phyloP scores from a whole-genome alignment of 2,113 vertebrate genomes.

The Phrynosoma platyrhinos region DNA sequence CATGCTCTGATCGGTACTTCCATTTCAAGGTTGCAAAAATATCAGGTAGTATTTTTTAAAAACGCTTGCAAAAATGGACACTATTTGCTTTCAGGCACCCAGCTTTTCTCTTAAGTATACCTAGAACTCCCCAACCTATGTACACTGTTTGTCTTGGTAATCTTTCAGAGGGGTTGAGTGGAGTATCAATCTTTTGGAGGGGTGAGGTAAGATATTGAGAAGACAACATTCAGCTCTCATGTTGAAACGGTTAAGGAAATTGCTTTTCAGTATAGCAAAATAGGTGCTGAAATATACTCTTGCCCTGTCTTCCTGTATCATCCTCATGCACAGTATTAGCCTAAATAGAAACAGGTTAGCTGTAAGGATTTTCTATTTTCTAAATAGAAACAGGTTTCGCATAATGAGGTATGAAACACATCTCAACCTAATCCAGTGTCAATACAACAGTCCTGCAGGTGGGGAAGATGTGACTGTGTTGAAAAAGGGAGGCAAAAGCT shows the following conservation, averaged over 20 bases:
- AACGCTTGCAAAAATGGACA: rapidly evolving
- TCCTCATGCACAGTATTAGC: neutral
- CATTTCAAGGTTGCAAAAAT: rapidly evolving
- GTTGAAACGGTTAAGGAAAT: neutral
- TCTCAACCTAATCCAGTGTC: neutral
- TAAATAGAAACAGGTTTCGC: neutral
- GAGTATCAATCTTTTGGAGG: neutral
- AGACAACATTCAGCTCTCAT: neutral
- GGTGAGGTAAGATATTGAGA: neutral
- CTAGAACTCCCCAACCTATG: rapidly evolving
- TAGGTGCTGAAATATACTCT: too few species aligned
- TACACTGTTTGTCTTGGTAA: rapidly evolving
- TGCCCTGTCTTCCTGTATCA: too few species aligned
- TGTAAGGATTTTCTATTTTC: too few species aligned
- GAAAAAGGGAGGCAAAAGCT: neutral
- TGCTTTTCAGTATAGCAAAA: neutral
- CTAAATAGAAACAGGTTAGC: neutral
- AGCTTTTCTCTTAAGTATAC: neutral
- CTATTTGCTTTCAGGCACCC: rapidly evolving
- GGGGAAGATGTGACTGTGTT: neutral
- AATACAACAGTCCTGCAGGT: neutral
- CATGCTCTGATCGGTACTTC: neutral
- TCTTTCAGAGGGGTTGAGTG: too few species aligned
- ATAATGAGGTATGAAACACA: neutral
- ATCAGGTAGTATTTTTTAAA: neutral